Base-by-base conservation (phyloP, 2,113 vertebrate species). In the Motacilla alba region DNA sequence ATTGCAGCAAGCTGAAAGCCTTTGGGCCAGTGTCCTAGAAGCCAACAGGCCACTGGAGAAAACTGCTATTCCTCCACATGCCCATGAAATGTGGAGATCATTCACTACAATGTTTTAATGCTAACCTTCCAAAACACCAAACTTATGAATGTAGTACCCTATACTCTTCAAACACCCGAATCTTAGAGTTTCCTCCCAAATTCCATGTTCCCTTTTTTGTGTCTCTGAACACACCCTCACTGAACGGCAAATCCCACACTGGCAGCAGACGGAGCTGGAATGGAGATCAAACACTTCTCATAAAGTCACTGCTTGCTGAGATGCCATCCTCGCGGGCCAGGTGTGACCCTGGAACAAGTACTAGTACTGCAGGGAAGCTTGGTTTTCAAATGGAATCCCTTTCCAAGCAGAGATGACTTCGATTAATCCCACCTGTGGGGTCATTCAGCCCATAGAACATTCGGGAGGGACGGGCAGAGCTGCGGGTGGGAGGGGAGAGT, bases 381-480 rank as follows among this genome's bases (percentile, higher is more conserved):
- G 18, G 13, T 73, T 88, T 85, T 67, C 60, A 28, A 28, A 30
- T 33, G 44, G 30, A 69, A 43, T 26, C 13, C 58, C 20, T 76
- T 73, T 8, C n/a, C 53, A 49, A 46, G 55, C 82, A 43, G 26
- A 26, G n/a, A 6, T 2, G 52, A 1, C 22, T 0, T 13, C 0
- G 1, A 16, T 47, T 13, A 1, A 11, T 16, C 22, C 56, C 26
- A 11, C 3, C 46, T 2, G 0, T 3, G 52, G 70, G 49, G 20
- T 60, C 15, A 8, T 35, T 75, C 0, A 33, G 46, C 31, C 18
- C 1, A 0, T 35, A 22, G 49, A 62, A 15, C 1, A 0, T 1
- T 35, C 2, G 9, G 24, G 59, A 12, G 27, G 62, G 35, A 44
- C 0, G 0, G 13, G 62, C 37, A 60, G 64, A 62, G 66, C 33